These are phyloP conservation scores for Eulemur rubriventer DNA, from an alignment of 2,797 vertebrate genomes.

Conservation along the genomic window DNA sequence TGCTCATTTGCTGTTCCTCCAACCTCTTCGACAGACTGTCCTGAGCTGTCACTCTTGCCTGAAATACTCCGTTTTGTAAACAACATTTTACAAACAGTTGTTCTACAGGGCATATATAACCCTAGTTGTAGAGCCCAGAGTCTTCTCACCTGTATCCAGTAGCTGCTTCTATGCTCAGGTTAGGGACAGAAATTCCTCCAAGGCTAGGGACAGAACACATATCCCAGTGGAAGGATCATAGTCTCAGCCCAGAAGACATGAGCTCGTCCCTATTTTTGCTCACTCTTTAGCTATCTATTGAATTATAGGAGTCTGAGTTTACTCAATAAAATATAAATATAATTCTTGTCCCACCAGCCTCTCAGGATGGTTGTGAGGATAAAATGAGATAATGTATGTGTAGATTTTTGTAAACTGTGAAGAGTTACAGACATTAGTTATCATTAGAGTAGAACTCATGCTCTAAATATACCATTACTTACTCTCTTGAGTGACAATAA, in stretches of 20 bases:
- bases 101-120: background rate
- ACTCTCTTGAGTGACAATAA: background rate
- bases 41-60: background rate
- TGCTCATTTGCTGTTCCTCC: background rate
- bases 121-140: background rate
- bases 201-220: background rate
- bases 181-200: background rate
- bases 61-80: background rate
- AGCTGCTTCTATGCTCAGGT: background rate
- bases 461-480: background rate
- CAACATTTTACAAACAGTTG: background rate
- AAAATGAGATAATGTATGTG: background rate
- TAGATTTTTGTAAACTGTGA: background rate
- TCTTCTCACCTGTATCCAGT: background rate
- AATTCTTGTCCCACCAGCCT: background rate
- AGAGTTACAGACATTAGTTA: background rate
- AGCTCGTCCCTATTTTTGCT: background rate
- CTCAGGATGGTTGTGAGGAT: background rate
- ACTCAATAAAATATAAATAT: background rate
- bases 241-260: background rate
- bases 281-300: background rate
- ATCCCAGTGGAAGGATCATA: background rate
- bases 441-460: background rate
- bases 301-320: background rate
- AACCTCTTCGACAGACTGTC: background rate